Conservation (phyloP, 2,888 invertebrate species). For the Eulithis testata region DNA sequence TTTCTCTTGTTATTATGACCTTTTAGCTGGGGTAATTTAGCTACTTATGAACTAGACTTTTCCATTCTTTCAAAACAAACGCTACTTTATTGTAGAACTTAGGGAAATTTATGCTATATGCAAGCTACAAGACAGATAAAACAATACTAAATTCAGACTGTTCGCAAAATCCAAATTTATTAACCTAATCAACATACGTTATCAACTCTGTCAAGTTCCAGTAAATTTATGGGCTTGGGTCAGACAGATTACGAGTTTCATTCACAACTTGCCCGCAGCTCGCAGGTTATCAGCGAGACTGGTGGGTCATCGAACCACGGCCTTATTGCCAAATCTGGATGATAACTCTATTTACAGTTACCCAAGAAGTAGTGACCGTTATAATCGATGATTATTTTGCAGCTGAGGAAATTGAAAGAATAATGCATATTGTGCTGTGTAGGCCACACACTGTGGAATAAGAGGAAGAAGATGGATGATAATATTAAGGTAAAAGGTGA, state of each 20-base stretch:
- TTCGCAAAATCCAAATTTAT: constrained; percentile 20
- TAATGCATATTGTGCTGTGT: not conserved
- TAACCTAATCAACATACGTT: constrained; percentile 26
- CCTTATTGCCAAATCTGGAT: constrained; percentile 31
- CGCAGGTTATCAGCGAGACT: constrained; percentile 36
- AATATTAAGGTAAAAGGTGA: too few species aligned
- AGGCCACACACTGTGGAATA: too few species aligned
- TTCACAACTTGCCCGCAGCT: constrained; percentile 36
- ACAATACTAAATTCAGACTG: not conserved
- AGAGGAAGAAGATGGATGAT: too few species aligned
- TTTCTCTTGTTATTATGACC: not conserved
- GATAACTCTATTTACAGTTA: constrained; percentile 25
- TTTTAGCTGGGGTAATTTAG: not conserved
- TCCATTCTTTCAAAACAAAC: too few species aligned
- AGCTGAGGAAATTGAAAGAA: not conserved
- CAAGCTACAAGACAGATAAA: not conserved
- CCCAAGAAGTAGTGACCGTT: not conserved
- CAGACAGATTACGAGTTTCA: constrained; percentile 41
- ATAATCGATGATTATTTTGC: not conserved
- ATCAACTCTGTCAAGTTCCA: constrained; percentile 28
- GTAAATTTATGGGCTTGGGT: constrained; percentile 33
- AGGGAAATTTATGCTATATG: not conserved
- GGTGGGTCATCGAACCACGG: constrained; percentile 38
- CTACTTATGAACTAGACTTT: not conserved
- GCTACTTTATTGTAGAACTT: too few species aligned